These are phyloP conservation scores for Mobula hypostoma DNA, from an alignment of 2,113 vertebrate species.

Conservation along the genomic window DNA sequence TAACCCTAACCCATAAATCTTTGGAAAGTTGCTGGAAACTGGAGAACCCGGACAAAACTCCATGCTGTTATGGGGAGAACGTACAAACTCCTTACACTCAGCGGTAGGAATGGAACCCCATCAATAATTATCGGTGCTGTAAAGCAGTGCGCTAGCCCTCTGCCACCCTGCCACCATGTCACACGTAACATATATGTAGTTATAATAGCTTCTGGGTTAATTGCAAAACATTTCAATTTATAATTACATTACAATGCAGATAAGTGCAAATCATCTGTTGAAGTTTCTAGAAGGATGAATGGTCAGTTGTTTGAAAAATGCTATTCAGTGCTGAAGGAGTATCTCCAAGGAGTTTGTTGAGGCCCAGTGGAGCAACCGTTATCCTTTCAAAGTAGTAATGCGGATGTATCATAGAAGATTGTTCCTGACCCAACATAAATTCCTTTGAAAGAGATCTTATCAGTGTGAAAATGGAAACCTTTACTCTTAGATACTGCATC, in stretches of 20 bases:
- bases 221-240: background rate
- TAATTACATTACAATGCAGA: background rate
- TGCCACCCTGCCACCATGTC: too few species aligned
- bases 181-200: too few species aligned
- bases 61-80: too few species aligned
- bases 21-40: too few species aligned
- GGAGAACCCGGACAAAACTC: too few species aligned
- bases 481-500: background rate
- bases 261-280: background rate
- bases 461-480: background rate
- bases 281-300: background rate
- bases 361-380: background rate
- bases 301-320: background rate
- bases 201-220: background rate
- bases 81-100: too few species aligned
- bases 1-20: too few species aligned
- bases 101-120: too few species aligned
- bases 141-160: too few species aligned
- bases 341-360: background rate
- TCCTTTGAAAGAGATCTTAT: background rate
- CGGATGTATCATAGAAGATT: background rate
- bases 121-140: too few species aligned
- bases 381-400: background rate
- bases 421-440: background rate
- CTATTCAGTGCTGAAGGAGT: background rate